Evolutionary conservation across 1,140 invertebrate species (phyloP), one percentile per base, ranked within the genome.

Genomic region (Hyles euphorbiae): DNA sequence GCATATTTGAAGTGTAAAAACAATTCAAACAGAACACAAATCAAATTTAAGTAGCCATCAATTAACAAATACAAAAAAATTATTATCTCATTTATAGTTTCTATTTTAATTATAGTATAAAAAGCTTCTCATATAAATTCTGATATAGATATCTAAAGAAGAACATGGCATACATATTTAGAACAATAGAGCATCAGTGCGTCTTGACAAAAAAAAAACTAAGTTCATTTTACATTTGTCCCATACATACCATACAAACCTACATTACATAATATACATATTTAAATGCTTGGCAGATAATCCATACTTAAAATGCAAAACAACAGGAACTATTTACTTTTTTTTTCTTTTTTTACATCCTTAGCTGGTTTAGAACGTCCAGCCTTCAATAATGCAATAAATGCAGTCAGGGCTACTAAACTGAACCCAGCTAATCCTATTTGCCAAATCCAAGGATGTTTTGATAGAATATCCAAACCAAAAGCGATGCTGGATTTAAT

Each of bases 401-500:
- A 73, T 34, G 91, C 90, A 54, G 92, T 90, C 2, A 93, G 82
- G 45, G 91, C 83, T 3, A 93, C 82, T 8, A 93, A 76, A 36
- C 91, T 87, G 72, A 93, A 91, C 54, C 90, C 91, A 12, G 90
- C 90, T 56, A 91, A 88, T 44, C 91, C 91, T 56, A 93, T 85
- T 75, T 93, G 92, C 91, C 92, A 93, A 61, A 94, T 79, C 91
- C 92, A 93, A 2, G 93, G 92, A 83, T 94, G 92, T 73, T 93
- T 90, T 57, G 83, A 88, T 48, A 95, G 76, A 46, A 93, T 90
- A 58, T 93, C 91, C 10, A 91, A 89, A 45, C 92, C 91, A 76
- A 92, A 90, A 72, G 71, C 70, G 10, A 89, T 63, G 36, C 78
- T 61, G 32, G 74, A 74, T 63, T 81, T 83, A 9, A 89, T 79